Evolutionary conservation across 1,140 invertebrate species (phyloP).

Genomic region (Homarus americanus): DNA sequence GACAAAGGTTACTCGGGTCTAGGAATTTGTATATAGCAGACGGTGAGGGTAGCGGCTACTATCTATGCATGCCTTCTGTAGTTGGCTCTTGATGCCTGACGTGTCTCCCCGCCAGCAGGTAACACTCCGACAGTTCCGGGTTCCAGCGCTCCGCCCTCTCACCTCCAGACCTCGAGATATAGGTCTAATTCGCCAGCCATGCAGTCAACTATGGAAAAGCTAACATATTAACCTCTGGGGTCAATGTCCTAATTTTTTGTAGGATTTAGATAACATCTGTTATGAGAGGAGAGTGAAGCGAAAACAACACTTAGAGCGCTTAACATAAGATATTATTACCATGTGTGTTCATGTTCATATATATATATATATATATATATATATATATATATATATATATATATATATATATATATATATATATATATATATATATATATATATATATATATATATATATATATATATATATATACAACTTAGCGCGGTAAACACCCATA

Average conservation of each 20-base stretch:
- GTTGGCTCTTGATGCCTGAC: not conserved
- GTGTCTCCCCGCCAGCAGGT: not conserved
- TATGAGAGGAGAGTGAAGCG: not conserved
- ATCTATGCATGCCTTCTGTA: not conserved
- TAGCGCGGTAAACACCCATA: too few relatives aligned
- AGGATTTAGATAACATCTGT: conserved; percentile 32
- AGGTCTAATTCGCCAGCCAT: conserved; percentile 8
- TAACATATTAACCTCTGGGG: conserved; percentile 39
- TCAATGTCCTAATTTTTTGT: conserved; percentile 50
- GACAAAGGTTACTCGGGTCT: conserved; percentile 16
- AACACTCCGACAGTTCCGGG: not conserved
- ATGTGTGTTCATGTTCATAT: conserved; percentile 12
- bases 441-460: conserved; percentile 30
- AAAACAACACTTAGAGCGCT: not conserved
- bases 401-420: conserved; percentile 49
- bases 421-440: conserved; percentile 38
- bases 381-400: conserved; percentile 44
- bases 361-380: conserved; percentile 47
- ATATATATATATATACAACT: not conserved
- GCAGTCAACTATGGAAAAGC: conserved; percentile 36
- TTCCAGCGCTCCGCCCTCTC: not conserved
- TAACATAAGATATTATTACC: not conserved
- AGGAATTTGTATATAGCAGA: not conserved
- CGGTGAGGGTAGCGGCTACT: not conserved
- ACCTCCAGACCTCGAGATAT: not conserved